phyloP scores from a whole-genome alignment of 2,113 vertebrate genomes.

The Cyprinus carpio region DNA sequence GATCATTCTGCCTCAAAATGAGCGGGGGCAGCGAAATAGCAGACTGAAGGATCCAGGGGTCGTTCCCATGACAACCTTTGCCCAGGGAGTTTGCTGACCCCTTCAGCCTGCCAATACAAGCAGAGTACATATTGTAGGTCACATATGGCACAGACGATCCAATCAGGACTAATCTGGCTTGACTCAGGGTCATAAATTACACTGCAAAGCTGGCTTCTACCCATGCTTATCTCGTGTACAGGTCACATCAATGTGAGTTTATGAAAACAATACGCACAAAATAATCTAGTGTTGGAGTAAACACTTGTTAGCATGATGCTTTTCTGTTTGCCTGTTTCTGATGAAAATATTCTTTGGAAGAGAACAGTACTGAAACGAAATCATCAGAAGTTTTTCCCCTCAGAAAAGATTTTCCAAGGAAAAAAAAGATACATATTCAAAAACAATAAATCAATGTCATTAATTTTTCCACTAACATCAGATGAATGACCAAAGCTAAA shows the following conservation, averaged over 20 bases:
- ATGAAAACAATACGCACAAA: constrained; percentile 39
- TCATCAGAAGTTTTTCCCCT: background rate
- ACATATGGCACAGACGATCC: constrained; percentile 79
- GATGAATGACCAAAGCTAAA: background rate
- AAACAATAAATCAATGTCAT: background rate
- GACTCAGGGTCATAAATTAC: constrained; percentile 74
- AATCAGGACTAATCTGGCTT: constrained; percentile 79
- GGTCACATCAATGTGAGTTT: constrained; percentile 58
- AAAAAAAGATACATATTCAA: background rate
- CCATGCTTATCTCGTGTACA: constrained; percentile 61
- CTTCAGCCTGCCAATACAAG: constrained; percentile 65
- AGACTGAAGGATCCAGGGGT: constrained; percentile 71
- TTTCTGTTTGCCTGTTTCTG: background rate
- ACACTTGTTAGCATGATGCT: background rate
- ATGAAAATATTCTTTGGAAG: background rate
- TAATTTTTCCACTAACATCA: background rate
- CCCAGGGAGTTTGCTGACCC: constrained; percentile 75
- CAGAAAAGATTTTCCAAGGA: background rate
- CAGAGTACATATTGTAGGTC: constrained; percentile 77
- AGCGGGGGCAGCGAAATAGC: constrained; percentile 60
- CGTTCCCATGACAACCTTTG: constrained; percentile 80
- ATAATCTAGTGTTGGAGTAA: background rate
- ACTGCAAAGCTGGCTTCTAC: constrained; percentile 68
- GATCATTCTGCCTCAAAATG: constrained; percentile 69
- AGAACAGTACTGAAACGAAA: background rate